phyloP scores from a whole-genome alignment of 2,113 vertebrate genomes.

The Craseonycteris thonglongyai region DNA sequence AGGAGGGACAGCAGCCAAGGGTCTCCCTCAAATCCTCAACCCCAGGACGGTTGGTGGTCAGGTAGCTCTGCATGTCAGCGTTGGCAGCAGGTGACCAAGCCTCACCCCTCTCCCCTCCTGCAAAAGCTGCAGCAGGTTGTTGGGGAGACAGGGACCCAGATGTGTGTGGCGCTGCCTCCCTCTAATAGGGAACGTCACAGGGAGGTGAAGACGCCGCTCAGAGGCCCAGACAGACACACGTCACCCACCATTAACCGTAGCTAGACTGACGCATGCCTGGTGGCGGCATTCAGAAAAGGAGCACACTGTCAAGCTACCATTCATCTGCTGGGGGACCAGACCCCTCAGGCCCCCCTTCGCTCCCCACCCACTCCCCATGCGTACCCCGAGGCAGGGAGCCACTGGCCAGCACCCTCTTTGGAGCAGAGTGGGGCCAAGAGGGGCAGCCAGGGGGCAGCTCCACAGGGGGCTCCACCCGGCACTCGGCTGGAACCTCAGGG shows the following conservation, averaged over 20 bases:
- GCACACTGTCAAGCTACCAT: not conserved
- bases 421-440: not conserved
- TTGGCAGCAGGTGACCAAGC: not conserved
- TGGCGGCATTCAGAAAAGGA: not conserved
- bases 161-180: conserved; percentile 50
- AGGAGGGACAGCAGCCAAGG: not conserved
- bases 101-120: not conserved
- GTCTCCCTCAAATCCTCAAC: not conserved
- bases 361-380: not conserved
- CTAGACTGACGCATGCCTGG: conserved; percentile 23
- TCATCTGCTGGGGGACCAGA: conserved; percentile 30
- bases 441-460: not conserved
- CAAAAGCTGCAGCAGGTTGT: conserved; percentile 32
- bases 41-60: not conserved
- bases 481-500: not conserved
- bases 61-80: not conserved
- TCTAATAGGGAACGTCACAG: conserved; percentile 52
- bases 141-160: conserved; percentile 47
- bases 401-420: not conserved
- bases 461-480: not conserved
- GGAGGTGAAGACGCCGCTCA: not conserved
- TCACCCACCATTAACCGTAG: conserved; percentile 56
- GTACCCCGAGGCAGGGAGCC: conserved; percentile 40
- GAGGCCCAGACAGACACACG: conserved; percentile 22
- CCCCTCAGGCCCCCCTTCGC: not conserved